phyloP scores from a whole-genome alignment of 2,888 invertebrate species.

The Hydropsyche betteni region DNA sequence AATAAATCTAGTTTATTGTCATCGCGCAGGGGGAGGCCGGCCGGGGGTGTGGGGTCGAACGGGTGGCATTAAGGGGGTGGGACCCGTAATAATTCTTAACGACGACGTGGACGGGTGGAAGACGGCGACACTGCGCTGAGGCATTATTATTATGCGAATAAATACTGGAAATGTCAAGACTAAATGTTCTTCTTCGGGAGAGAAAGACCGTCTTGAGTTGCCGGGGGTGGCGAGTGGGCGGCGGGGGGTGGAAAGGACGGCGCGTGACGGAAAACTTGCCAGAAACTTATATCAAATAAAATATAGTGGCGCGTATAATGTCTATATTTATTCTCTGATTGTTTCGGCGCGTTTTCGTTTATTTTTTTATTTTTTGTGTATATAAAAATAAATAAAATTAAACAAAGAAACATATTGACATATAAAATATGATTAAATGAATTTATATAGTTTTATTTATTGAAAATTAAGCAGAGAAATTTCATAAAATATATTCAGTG shows the following conservation, averaged over 20 bases:
- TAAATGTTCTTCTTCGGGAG: conserved; percentile 65
- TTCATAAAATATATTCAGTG: no score
- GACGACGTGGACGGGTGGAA: conserved; percentile 58
- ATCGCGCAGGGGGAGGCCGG: conserved; percentile 54
- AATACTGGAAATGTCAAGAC: conserved; percentile 72
- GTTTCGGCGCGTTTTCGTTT: no score
- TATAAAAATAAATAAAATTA: no score
- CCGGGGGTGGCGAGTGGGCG: conserved; percentile 27
- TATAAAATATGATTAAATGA: no score
- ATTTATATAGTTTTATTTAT: no score
- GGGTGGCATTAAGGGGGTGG: conserved; percentile 54
- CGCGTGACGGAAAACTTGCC: conserved; percentile 27
- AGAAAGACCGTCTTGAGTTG: conserved; percentile 38
- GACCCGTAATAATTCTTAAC: conserved; percentile 64
- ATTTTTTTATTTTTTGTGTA: no score
- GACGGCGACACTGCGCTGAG: conserved; percentile 61
- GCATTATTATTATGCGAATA: conserved; percentile 74
- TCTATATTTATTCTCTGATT: no score
- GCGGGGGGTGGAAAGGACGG: conserved; percentile 31
- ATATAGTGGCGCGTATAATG: conserved; percentile 40
- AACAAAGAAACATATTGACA: no score
- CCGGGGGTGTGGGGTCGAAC: conserved; percentile 50
- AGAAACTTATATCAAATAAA: conserved; percentile 10
- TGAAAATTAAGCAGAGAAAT: no score
- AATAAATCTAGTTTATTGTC: conserved; percentile 53